Percentiles rank a stretch among this genome's conserved stretches.
These are phyloP conservation scores for Pemphredon lugubris DNA, from an alignment of 2,888 invertebrate species.

Conservation along the genomic window DNA sequence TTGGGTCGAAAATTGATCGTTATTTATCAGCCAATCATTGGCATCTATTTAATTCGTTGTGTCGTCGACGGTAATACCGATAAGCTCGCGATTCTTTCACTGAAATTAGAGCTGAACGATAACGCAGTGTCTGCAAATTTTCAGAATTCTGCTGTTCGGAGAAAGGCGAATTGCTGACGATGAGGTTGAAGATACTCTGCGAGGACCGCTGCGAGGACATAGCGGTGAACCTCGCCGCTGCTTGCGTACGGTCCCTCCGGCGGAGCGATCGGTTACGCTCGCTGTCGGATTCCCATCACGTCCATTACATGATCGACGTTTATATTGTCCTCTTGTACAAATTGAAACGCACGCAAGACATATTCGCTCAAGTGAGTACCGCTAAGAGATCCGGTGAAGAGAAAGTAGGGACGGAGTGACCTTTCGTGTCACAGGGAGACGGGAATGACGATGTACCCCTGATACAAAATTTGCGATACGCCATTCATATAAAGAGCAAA, in stretches of 20 bases:
- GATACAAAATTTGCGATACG: too few species aligned
- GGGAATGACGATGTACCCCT: too few species aligned
- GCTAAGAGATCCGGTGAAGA: not conserved
- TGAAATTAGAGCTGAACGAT: too few species aligned
- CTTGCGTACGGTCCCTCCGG: constrained; percentile 83
- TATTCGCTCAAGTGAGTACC: constrained; percentile 82
- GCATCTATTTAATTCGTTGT: too few species aligned
- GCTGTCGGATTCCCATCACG: constrained; percentile 81
- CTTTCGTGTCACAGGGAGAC: too few species aligned
- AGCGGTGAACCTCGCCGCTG: constrained; percentile 83
- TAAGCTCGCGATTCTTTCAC: too few species aligned
- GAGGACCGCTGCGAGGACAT: constrained; percentile 85
- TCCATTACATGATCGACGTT: constrained; percentile 84
- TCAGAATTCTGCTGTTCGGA: constrained; percentile 85
- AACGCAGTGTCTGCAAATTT: too few species aligned
- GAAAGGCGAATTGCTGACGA: constrained; percentile 84
- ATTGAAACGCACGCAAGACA: constrained; percentile 82
- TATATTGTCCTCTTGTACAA: constrained; percentile 84
- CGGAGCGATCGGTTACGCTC: constrained; percentile 77
- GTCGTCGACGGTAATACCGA: too few species aligned
- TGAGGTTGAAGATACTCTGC: constrained; percentile 85
- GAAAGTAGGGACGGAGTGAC: not conserved
- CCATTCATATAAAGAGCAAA: too few species aligned
- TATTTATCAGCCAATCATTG: too few species aligned
- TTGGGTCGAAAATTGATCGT: too few species aligned